Percentiles rank a stretch among this genome's conserved stretches.
Evolutionary conservation across 2,797 vertebrate species (phyloP).

Genomic region (Danio albolineatus): DNA sequence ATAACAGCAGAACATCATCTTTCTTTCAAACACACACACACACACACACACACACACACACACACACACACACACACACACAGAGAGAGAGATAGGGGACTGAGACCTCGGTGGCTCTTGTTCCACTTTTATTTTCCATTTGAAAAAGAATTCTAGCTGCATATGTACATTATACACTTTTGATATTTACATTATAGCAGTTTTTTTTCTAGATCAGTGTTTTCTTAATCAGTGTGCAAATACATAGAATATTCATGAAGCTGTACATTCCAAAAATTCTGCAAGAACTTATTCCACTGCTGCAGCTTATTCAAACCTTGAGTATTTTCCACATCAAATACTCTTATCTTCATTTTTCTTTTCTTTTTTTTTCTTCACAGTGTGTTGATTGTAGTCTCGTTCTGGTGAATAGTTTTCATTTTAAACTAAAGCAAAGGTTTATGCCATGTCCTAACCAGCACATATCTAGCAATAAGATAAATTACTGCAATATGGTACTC

Average conservation of each 20-base stretch:
- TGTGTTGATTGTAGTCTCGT: slow-evolving; percentile 61
- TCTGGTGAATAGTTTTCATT: slow-evolving; percentile 7
- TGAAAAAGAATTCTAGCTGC: slow-evolving; percentile 48
- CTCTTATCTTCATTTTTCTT: not conserved
- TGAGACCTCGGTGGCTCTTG: slow-evolving; percentile 19
- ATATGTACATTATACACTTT: slow-evolving; percentile 53
- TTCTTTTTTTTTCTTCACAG: slow-evolving; percentile 49
- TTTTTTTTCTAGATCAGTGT: slow-evolving; percentile 32
- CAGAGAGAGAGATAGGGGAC: not conserved
- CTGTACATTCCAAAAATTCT: slow-evolving; percentile 52
- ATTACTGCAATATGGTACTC: not conserved
- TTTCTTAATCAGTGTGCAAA: slow-evolving; percentile 54
- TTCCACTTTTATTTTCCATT: slow-evolving; percentile 49
- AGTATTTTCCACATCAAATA: slow-evolving; percentile 30
- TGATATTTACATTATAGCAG: slow-evolving; percentile 58
- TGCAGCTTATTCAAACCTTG: slow-evolving; percentile 10
- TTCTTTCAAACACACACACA: not conserved
- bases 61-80: slow-evolving; percentile 15
- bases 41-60: not conserved
- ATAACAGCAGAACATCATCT: slow-evolving; percentile 37
- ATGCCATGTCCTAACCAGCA: slow-evolving; percentile 11
- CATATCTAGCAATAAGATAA: not conserved
- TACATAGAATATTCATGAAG: slow-evolving; percentile 56
- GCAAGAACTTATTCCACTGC: slow-evolving; percentile 13
- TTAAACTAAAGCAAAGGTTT: slow-evolving; percentile 17